Conservation (phyloP, 2,113 vertebrate species). For the Oreochromis tanganicae region DNA sequence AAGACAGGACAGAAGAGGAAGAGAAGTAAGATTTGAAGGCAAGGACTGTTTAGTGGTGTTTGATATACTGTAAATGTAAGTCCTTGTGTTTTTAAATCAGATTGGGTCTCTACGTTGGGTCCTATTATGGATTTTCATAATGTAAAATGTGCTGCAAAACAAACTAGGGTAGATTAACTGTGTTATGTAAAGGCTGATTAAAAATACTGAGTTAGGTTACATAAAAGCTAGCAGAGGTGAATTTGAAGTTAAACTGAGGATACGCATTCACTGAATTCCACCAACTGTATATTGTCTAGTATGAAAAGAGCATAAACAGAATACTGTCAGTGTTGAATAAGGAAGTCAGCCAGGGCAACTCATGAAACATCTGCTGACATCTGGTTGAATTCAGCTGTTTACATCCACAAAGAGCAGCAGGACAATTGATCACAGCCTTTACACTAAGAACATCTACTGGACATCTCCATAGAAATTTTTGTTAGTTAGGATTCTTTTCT, state of each 20-base stretch:
- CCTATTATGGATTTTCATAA: not conserved
- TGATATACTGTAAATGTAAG: not conserved
- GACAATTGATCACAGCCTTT: not conserved
- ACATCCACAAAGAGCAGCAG: not conserved
- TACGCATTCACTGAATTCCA: not conserved
- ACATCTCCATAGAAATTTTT: not conserved
- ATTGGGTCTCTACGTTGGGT: not conserved
- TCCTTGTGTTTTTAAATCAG: not conserved
- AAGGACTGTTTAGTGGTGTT: not conserved
- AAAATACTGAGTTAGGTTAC: not conserved
- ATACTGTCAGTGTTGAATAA: not conserved
- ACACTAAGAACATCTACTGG: not conserved
- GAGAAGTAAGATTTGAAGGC: not conserved
- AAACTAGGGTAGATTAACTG: not conserved
- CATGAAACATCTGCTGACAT: not conserved
- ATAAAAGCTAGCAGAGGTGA: not conserved
- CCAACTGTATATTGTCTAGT: not conserved
- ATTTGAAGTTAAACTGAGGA: not conserved
- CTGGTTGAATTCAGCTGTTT: not conserved
- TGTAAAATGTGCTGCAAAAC: not conserved
- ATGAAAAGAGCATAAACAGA: not conserved
- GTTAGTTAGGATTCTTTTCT: not conserved
- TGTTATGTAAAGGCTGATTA: not conserved
- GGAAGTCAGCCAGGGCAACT: not conserved
- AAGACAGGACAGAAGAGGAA: not conserved